Conservation (phyloP, 2,113 vertebrate genomes). For the Climacteris rufus region DNA sequence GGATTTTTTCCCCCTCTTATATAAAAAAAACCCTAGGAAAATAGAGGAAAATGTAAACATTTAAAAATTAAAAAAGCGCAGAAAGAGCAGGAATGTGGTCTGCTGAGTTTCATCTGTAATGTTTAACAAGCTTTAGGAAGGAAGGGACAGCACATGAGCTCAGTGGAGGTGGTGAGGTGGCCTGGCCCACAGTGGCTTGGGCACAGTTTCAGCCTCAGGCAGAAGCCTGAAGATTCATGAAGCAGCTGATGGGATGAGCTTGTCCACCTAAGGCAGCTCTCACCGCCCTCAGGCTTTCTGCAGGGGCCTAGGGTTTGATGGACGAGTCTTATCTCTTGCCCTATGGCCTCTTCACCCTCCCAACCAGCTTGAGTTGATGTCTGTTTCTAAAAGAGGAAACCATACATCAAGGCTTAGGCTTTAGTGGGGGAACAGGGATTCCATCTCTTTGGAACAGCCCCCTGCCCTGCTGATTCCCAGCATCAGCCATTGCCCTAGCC, state of each 20-base stretch:
- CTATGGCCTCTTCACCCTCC: neutral
- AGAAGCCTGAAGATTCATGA: neutral
- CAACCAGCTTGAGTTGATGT: neutral
- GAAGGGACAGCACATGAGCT: neutral
- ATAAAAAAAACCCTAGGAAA: neutral
- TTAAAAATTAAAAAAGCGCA: neutral
- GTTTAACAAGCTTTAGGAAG: neutral
- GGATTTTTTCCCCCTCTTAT: neutral
- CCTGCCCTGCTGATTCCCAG: neutral
- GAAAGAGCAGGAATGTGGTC: neutral
- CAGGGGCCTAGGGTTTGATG: neutral
- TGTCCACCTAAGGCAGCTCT: neutral
- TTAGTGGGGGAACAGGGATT: neutral
- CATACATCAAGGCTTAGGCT: neutral
- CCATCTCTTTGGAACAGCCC: neutral
- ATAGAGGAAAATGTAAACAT: neutral
- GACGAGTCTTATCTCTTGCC: neutral
- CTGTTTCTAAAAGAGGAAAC: neutral
- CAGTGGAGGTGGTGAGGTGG: neutral
- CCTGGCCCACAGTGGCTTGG: neutral
- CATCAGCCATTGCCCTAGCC: neutral
- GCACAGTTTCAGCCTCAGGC: neutral
- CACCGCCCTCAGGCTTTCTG: neutral
- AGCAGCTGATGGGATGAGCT: accelerated
- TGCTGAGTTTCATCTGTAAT: neutral